Conservation (phyloP, 2,888 invertebrate species). For the Iphiclides podalirius region DNA sequence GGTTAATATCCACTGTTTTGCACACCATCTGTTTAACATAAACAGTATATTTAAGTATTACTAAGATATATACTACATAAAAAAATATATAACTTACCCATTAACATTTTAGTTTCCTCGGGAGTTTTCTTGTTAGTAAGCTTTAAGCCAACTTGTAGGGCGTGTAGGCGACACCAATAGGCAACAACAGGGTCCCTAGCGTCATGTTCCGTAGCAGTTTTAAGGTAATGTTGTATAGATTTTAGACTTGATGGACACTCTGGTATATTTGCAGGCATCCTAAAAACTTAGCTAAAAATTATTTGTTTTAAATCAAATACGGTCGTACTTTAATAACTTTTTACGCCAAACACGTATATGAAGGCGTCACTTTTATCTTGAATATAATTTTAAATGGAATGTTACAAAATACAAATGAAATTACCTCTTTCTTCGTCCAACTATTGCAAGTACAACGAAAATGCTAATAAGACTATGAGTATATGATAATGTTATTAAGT, state of each 20-base stretch:
- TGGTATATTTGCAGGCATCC: slow-evolving; percentile 68
- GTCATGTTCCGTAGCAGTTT: slow-evolving; percentile 95
- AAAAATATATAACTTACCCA: slow-evolving; percentile 79
- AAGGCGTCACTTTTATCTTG: too few relatives aligned
- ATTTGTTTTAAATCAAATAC: slow-evolving; percentile 2
- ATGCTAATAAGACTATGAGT: too few relatives aligned
- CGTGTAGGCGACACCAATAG: slow-evolving; percentile 96
- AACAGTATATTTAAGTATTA: too few relatives aligned
- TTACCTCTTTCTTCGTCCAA: too few relatives aligned
- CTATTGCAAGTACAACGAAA: too few relatives aligned
- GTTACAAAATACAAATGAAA: too few relatives aligned
- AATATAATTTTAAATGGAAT: too few relatives aligned
- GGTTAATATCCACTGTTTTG: too few relatives aligned
- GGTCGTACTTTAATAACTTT: background rate
- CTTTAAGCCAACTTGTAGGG: slow-evolving; percentile 93
- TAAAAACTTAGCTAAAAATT: slow-evolving; percentile 12
- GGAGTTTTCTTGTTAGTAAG: slow-evolving; percentile 86
- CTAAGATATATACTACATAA: too few relatives aligned
- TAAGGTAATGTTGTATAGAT: slow-evolving; percentile 93
- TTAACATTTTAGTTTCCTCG: slow-evolving; percentile 90
- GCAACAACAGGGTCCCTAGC: slow-evolving; percentile 92
- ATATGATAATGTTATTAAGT: too few relatives aligned
- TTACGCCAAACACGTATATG: too few relatives aligned
- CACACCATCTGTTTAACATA: too few relatives aligned
- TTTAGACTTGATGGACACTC: slow-evolving; percentile 89